Conservation (phyloP, 1,140 invertebrate species). For the Temnothorax curvispinosus region DNA sequence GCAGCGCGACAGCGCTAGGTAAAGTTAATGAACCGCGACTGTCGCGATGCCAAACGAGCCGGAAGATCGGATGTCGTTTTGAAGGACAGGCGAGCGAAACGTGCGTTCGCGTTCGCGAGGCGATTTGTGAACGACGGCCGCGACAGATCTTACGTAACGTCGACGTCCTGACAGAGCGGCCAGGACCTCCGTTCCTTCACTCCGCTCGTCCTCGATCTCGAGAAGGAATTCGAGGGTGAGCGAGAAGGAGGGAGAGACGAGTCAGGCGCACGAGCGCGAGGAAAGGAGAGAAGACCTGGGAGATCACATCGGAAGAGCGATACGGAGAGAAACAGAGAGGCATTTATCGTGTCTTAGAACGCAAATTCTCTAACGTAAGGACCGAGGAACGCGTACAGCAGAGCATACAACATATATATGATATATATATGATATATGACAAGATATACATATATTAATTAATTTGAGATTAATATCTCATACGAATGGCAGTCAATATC, state of each 20-base stretch:
- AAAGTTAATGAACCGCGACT: conserved; percentile 44
- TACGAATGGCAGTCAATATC: neutral
- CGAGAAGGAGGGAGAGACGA: conserved; percentile 49
- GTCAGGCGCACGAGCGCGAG: conserved; percentile 5
- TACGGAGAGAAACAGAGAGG: conserved; percentile 4
- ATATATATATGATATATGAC: neutral
- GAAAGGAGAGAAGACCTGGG: conserved; percentile 20
- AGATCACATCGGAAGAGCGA: neutral
- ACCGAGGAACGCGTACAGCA: neutral
- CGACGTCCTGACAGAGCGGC: conserved; percentile 22
- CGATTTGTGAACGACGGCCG: conserved; percentile 6
- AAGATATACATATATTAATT: neutral
- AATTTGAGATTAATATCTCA: neutral
- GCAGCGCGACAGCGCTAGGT: neutral
- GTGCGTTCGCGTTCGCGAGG: neutral
- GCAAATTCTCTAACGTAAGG: neutral
- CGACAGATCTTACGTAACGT: conserved; percentile 62
- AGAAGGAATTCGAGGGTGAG: conserved; percentile 67
- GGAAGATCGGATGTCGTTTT: conserved; percentile 35
- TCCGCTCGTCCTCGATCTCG: conserved; percentile 48
- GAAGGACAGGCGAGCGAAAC: conserved; percentile 38
- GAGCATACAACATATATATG: neutral
- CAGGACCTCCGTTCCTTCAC: conserved; percentile 62
- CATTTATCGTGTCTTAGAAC: neutral
- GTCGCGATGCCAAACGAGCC: neutral